Evolutionary conservation across 1,140 invertebrate genomes (phyloP).

Genomic region (Temnothorax nylanderi): DNA sequence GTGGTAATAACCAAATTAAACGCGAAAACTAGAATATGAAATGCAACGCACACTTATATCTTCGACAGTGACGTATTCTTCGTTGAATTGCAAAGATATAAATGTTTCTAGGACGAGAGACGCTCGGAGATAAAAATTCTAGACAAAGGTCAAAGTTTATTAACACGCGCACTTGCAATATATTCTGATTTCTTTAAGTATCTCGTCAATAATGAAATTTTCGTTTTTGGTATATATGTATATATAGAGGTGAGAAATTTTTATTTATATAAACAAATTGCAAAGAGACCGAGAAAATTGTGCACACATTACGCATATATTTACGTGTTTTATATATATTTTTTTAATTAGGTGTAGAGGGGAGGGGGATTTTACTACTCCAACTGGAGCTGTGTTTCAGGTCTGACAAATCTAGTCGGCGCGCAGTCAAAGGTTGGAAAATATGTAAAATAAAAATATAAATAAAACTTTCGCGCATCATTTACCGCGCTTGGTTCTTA

Average conservation of each 20-base stretch:
- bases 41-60: conserved; percentile 22
- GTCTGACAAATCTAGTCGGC: no score
- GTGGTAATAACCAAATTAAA: conserved; percentile 29
- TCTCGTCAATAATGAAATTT: not conserved
- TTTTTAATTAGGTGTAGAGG: no score
- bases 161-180: not conserved
- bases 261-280: not conserved
- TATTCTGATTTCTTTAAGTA: not conserved
- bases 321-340: not conserved
- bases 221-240: no score
- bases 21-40: not conserved
- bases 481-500: no score
- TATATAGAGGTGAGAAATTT: not conserved
- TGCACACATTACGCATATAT: not conserved
- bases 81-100: not conserved
- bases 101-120: not conserved
- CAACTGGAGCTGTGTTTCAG: no score
- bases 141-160: not conserved
- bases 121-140: not conserved
- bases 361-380: no score
- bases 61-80: not conserved
- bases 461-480: no score
- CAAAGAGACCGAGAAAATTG: not conserved
- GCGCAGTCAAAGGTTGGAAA: no score
- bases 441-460: no score